phyloP scores from a whole-genome alignment of 2,888 invertebrate species.

The Adineta ricciae region DNA sequence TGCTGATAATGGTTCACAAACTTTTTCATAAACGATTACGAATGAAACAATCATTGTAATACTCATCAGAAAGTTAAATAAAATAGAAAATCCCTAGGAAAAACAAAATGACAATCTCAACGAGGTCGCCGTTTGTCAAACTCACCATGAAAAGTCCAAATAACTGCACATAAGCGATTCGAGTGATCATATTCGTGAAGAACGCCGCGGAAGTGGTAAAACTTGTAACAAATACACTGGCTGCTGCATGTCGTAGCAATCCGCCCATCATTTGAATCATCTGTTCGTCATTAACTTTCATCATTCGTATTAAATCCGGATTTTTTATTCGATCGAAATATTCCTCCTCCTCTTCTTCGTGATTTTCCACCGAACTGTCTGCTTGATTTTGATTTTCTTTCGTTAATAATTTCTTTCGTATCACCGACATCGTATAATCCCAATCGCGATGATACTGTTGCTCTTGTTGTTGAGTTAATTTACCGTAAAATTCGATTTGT shows the following conservation, averaged over 20 bases:
- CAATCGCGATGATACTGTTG: neutral
- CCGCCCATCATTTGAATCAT: slow-evolving; percentile 56
- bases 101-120: too few species aligned
- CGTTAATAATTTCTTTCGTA: neutral
- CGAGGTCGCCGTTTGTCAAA: neutral
- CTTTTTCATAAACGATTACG: slow-evolving; percentile 30
- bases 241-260: slow-evolving; percentile 72
- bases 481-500: neutral
- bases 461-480: neutral
- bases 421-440: neutral
- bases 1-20: slow-evolving; percentile 21
- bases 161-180: slow-evolving; percentile 79
- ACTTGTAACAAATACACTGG: slow-evolving; percentile 84
- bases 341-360: neutral
- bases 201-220: slow-evolving; percentile 87
- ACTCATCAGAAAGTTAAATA: slow-evolving; percentile 81
- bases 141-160: slow-evolving; percentile 60
- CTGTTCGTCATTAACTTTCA: slow-evolving; percentile 54
- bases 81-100: slow-evolving; percentile 65
- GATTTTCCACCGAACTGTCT: neutral
- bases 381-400: neutral
- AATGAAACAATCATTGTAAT: slow-evolving; percentile 81
- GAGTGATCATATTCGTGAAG: slow-evolving; percentile 76
- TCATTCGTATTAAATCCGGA: slow-evolving; percentile 35
- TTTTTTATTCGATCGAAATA: slow-evolving; percentile 9